Conservation (phyloP, 2,888 invertebrate genomes). For the Dicyrtoma fusca region DNA sequence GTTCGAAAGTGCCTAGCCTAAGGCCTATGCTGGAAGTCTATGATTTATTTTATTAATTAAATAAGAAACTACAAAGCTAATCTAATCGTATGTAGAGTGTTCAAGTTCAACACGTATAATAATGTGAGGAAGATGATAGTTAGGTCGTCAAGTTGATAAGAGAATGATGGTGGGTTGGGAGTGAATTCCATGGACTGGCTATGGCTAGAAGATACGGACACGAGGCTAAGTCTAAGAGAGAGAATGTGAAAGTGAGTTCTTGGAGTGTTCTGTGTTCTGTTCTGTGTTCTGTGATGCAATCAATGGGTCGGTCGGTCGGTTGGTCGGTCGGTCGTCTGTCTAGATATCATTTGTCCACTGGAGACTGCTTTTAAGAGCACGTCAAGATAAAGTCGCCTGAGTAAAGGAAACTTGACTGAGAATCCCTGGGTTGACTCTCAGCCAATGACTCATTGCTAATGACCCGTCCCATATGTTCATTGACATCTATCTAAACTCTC, state of each 20-base stretch:
- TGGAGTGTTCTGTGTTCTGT: background rate
- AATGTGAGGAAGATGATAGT: no score
- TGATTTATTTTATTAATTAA: no score
- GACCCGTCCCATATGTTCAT: constrained; percentile 35
- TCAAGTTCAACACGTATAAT: background rate
- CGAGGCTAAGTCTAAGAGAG: background rate
- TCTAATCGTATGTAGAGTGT: background rate
- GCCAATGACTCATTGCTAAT: constrained; percentile 41
- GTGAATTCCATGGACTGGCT: no score
- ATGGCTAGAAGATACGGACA: background rate
- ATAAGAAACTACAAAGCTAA: background rate
- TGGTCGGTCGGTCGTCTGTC: constrained; percentile 2
- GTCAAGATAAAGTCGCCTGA: constrained; percentile 39
- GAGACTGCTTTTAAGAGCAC: constrained; percentile 38
- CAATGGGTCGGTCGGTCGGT: constrained; percentile 12
- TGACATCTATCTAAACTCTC: constrained; percentile 23
- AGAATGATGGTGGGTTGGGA: no score
- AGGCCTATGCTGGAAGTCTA: no score
- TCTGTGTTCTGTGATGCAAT: constrained; percentile 24
- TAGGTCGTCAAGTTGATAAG: no score
- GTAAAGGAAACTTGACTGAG: constrained; percentile 10
- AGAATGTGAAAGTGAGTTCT: background rate
- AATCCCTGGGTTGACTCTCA: constrained; percentile 1
- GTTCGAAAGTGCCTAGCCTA: background rate
- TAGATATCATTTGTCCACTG: constrained; percentile 38